These are phyloP conservation scores for Lysandra bellargus DNA, from an alignment of 2,888 invertebrate genomes.

Conservation along the genomic window DNA sequence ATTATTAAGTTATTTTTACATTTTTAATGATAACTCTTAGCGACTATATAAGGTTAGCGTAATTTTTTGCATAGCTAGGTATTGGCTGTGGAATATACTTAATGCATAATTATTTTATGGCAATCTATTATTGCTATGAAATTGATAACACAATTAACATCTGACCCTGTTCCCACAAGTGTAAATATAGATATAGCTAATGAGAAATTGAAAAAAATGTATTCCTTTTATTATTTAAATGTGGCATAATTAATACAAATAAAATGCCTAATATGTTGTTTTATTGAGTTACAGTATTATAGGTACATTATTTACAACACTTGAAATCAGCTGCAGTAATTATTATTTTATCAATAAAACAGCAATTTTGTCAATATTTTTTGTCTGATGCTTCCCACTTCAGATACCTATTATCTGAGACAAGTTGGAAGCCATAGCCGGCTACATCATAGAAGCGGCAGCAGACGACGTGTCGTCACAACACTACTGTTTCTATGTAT, in stretches of 20 bases:
- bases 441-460: no score
- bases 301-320: neutral
- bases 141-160: slow-evolving; percentile 34
- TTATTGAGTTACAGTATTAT: neutral
- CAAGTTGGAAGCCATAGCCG: no score
- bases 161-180: slow-evolving; percentile 41
- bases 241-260: neutral
- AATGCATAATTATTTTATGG: slow-evolving; percentile 37
- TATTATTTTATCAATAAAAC: neutral
- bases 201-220: slow-evolving; percentile 38
- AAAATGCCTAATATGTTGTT: slow-evolving; percentile 18
- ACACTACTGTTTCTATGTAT: no score
- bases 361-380: neutral
- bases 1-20: slow-evolving; percentile 30
- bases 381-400: neutral
- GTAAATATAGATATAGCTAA: slow-evolving; percentile 46
- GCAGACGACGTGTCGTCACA: no score
- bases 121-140: slow-evolving; percentile 33
- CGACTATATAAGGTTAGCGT: slow-evolving; percentile 24
- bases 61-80: slow-evolving; percentile 31
- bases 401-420: no score
- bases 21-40: slow-evolving; percentile 16
- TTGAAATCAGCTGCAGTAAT: neutral
- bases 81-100: slow-evolving; percentile 49
- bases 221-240: neutral